Evolutionary conservation across 37 sponge, comb jelly and placozoan genomes (phyloP), one percentile per base, ranked within the genome.

Genomic region (Crambe crambe): DNA sequence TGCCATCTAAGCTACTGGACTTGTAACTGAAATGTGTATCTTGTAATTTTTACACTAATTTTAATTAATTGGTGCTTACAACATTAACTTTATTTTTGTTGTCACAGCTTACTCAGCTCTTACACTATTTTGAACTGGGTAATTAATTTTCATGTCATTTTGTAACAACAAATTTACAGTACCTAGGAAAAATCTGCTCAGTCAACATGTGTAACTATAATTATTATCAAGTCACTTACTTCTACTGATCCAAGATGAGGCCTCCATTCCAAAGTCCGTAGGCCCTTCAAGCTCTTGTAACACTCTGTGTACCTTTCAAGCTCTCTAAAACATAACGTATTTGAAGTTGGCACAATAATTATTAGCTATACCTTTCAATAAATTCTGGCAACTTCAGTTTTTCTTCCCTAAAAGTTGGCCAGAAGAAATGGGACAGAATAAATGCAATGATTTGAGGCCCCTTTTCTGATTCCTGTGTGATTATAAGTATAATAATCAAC

Each of bases 261-360:
- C 35, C 80, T 85, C 98, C 98, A 98, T 61, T 98, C 92, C 58
- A 98, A 80, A 58, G 89, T 91, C 22, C 98, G 40, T 81, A 86
- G 47, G 3, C 91, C 88, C 41, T 98, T 98, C 41, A 91, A 51
- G 25, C 58, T 69, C 23, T 87, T 32, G 56, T 84, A 97, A 36
- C 31, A 35, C 10, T 73, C 32, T 2, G 44, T 66, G 65, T 93
- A 92, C 17, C 36, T 60, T 25, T 88, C 87, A 42, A 92, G 37
- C 42, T 63, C 32, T 27, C 95, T 94, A 40, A 17, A 74, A 31
- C 15, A 56, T 29, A 36, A 12, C 8, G 30, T 9, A n/a, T n/a
- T n/a, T n/a, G n/a, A n/a, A n/a, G n/a, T n/a, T n/a, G n/a, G n/a
- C n/a, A 72, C 54, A 8, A 6, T 30, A 22, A 27, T 21, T 68